Evolutionary conservation across 2,888 invertebrate species (phyloP).

Genomic region (Sipha maydis): DNA sequence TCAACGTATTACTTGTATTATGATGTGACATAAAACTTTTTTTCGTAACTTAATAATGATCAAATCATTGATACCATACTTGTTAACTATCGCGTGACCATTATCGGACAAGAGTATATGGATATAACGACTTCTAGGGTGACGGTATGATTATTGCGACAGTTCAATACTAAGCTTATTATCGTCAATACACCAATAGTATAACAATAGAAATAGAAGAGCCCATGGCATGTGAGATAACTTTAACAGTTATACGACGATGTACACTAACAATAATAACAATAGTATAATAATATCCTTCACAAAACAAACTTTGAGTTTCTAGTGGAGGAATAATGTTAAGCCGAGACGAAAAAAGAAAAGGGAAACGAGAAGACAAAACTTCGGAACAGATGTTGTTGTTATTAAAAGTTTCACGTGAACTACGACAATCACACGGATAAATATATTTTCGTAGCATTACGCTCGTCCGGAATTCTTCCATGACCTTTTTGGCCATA

Average conservation of each 20-base stretch:
- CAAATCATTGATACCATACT: background rate
- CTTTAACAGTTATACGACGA: constrained; percentile 2
- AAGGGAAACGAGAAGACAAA: constrained; percentile 16
- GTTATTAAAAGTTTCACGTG: constrained; percentile 57
- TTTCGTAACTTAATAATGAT: background rate
- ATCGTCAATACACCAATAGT: background rate
- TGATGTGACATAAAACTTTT: background rate
- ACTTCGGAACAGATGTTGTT: constrained; percentile 51
- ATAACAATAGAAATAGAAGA: background rate
- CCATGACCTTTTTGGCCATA: background rate
- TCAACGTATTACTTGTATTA: background rate
- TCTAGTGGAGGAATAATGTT: constrained; percentile 15
- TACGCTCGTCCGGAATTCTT: background rate
- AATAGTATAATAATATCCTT: constrained; percentile 14
- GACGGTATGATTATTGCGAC: background rate
- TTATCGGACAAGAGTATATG: background rate
- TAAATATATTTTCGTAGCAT: constrained; percentile 17
- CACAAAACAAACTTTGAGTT: constrained; percentile 33
- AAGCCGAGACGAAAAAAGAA: constrained; percentile 6
- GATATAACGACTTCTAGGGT: background rate
- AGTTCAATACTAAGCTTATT: background rate
- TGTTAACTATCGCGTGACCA: background rate
- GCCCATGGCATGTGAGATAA: background rate
- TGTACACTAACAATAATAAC: constrained; percentile 9
- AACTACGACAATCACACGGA: constrained; percentile 42